phyloP scores from a whole-genome alignment of 2,113 vertebrate species.

The Indicator maculatus region DNA sequence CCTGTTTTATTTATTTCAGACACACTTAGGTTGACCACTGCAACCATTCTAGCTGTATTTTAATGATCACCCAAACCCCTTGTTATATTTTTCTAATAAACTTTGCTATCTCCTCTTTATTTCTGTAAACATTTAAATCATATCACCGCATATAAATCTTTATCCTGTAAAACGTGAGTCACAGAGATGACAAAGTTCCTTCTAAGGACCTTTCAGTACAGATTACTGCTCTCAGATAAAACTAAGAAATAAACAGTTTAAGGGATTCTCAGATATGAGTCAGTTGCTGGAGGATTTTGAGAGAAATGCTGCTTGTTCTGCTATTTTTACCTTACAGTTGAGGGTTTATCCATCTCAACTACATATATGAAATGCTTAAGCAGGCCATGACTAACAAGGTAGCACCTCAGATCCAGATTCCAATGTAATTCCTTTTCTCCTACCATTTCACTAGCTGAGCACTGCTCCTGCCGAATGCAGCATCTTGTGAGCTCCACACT shows the following conservation, averaged over 20 bases:
- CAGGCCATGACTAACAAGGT: background rate
- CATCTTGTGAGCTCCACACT: accelerated
- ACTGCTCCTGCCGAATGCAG: background rate
- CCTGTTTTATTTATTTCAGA: background rate
- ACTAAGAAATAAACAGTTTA: background rate
- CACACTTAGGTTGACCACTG: background rate
- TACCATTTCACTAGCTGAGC: background rate
- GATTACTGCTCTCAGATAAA: background rate
- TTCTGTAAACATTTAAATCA: background rate
- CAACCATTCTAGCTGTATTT: background rate
- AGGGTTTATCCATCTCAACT: background rate
- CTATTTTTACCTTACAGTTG: background rate
- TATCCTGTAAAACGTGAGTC: background rate
- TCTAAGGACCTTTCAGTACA: background rate
- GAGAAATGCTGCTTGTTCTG: background rate
- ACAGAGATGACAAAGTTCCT: background rate
- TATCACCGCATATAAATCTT: background rate
- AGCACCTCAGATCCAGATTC: background rate
- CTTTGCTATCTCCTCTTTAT: background rate
- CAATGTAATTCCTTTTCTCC: background rate
- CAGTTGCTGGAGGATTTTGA: background rate
- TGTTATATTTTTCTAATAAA: background rate
- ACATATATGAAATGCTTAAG: background rate
- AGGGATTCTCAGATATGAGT: background rate
- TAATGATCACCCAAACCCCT: background rate